Conservation (phyloP, 2,888 invertebrate species). For the Leuctra nigra region DNA sequence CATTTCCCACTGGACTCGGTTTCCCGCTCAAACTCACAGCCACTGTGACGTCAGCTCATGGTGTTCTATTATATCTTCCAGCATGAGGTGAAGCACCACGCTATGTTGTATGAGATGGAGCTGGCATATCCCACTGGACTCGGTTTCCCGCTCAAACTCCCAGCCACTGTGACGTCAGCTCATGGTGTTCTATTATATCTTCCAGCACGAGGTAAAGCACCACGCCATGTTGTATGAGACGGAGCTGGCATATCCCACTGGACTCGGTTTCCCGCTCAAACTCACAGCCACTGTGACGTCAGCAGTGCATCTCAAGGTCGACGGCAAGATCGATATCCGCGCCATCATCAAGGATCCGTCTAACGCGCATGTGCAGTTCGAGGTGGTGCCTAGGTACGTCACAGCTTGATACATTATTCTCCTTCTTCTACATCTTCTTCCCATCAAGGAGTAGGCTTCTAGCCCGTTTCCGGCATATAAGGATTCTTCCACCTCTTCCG, state of each 20-base stretch:
- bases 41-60: too few relatives aligned
- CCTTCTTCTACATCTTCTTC: too few relatives aligned
- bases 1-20: too few relatives aligned
- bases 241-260: conserved; percentile 75
- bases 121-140: conserved; percentile 75
- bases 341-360: conserved; percentile 53
- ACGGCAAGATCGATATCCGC: conserved; percentile 64
- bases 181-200: too few relatives aligned
- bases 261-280: conserved; percentile 73
- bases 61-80: too few relatives aligned
- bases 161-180: not conserved
- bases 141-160: conserved; percentile 66
- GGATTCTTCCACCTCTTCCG: too few relatives aligned
- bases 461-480: too few relatives aligned
- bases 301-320: conserved; percentile 63
- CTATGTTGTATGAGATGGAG: conserved; percentile 68
- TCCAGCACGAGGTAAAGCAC: conserved; percentile 52
- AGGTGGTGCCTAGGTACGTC: conserved; percentile 60
- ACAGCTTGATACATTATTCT: too few relatives aligned
- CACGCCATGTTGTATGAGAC: conserved; percentile 72
- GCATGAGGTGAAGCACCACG: too few relatives aligned
- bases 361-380: conserved; percentile 58
- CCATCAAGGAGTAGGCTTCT: too few relatives aligned
- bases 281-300: conserved; percentile 68
- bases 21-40: too few relatives aligned